Conservation (phyloP, 2,797 vertebrate genomes). For the Nothura maculosa region DNA sequence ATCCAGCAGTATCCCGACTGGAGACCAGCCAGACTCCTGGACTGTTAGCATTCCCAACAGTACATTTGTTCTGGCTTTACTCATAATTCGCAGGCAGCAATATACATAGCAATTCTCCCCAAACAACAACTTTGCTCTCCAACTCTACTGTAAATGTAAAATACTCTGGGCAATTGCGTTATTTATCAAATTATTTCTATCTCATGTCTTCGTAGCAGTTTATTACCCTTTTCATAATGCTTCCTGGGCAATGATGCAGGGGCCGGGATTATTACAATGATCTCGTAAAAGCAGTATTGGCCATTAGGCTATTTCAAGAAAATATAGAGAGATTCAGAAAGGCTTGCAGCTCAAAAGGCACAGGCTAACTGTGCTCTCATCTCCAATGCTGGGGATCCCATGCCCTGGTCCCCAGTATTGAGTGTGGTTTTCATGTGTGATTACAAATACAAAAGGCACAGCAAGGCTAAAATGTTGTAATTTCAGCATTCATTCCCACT, state of each 20-base stretch:
- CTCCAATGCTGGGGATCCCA: rapidly evolving
- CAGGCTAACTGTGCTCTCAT: neutral
- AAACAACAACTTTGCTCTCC: neutral
- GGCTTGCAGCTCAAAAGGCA: neutral
- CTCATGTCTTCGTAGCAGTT: neutral
- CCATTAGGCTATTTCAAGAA: conserved; percentile 18
- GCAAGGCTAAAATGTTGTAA: neutral
- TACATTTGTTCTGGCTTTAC: neutral
- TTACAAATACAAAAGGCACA: neutral
- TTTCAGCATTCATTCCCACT: rapidly evolving
- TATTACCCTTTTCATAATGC: conserved; percentile 30
- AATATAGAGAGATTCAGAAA: neutral
- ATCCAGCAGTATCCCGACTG: neutral
- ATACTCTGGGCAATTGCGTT: neutral
- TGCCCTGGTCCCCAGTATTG: rapidly evolving
- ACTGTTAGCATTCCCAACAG: neutral
- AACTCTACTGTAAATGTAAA: neutral
- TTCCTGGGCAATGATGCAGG: neutral
- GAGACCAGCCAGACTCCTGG: too few relatives aligned
- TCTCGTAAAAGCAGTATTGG: neutral
- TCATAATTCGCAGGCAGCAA: neutral
- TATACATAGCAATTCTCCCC: conserved; percentile 6
- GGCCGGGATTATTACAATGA: conserved; percentile 33
- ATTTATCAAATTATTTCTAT: conserved; percentile 57
- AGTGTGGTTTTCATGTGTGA: neutral